Percentiles rank a stretch among this genome's conserved stretches.
Evolutionary conservation across 2,888 invertebrate species (phyloP).

Genomic region (Resseliella maxima): DNA sequence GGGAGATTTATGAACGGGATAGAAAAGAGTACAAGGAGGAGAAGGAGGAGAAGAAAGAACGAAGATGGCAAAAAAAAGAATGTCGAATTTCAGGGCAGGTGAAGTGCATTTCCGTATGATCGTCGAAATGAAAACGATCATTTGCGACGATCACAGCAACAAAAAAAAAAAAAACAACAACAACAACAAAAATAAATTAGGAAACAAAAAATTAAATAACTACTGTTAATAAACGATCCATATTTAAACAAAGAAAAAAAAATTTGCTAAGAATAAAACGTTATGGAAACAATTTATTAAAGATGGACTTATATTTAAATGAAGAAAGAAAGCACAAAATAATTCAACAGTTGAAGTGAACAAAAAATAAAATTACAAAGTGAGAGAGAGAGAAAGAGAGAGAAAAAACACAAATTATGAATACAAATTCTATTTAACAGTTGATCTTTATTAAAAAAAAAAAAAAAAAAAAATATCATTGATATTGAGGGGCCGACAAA

Average conservation of each 20-base stretch:
- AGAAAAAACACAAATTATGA: neutral
- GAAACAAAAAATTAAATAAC: neutral
- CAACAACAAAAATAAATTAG: neutral
- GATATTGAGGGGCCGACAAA: neutral
- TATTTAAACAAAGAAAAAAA: neutral
- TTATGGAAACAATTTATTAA: slow-evolving; percentile 17
- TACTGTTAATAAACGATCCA: slow-evolving; percentile 30
- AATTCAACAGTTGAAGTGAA: neutral
- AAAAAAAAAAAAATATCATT: neutral
- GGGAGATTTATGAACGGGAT: too few relatives aligned
- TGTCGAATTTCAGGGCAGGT: neutral
- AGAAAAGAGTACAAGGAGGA: too few relatives aligned
- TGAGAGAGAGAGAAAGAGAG: too few relatives aligned
- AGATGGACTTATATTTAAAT: slow-evolving; percentile 44
- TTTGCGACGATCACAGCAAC: too few relatives aligned
- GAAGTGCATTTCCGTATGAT: too few relatives aligned
- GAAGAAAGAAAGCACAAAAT: neutral
- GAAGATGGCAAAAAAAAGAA: neutral
- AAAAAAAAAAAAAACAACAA: neutral
- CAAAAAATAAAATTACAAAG: too few relatives aligned
- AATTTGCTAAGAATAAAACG: neutral
- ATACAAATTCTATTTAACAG: slow-evolving; percentile 29
- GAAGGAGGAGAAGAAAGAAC: too few relatives aligned
- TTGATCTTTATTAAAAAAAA: neutral
- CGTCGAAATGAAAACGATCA: neutral